phyloP scores from a whole-genome alignment of 1,140 invertebrate genomes.

The Stenopsyche tienmushanensis region DNA sequence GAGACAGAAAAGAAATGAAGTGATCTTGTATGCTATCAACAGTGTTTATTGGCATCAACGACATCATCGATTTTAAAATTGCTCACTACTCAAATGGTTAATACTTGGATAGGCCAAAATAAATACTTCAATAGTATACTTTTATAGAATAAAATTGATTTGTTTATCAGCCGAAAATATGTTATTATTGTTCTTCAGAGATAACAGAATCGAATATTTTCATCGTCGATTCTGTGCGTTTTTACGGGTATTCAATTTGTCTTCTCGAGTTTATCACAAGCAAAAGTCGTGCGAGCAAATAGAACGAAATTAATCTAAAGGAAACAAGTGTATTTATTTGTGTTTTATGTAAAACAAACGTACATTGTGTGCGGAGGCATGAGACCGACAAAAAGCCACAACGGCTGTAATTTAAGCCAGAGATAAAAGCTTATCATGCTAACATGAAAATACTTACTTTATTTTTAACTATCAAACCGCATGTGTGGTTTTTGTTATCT shows the following conservation, averaged over 20 bases:
- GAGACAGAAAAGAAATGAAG: too few species aligned
- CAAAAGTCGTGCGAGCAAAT: background rate
- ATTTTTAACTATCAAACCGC: slow-evolving; percentile 12
- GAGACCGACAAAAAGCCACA: slow-evolving; percentile 12
- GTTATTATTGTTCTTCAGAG: too few species aligned
- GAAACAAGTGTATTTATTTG: background rate
- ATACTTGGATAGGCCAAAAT: too few species aligned
- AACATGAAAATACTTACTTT: background rate
- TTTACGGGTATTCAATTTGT: background rate
- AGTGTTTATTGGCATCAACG: too few species aligned
- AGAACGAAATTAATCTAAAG: background rate
- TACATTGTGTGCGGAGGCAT: slow-evolving; percentile 1
- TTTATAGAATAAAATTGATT: too few species aligned
- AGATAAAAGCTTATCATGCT: slow-evolving; percentile 1
- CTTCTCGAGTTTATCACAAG: background rate
- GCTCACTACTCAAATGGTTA: too few species aligned
- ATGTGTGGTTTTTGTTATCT: background rate
- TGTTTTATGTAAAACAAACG: slow-evolving; percentile 7
- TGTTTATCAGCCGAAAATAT: too few species aligned
- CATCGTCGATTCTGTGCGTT: background rate
- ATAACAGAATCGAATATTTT: too few species aligned
- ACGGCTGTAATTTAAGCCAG: slow-evolving; percentile 9
- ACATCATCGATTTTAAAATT: too few species aligned
- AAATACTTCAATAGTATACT: too few species aligned
- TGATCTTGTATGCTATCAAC: too few species aligned